Percentiles rank a stretch among this genome's conserved stretches.
Conservation (phyloP, 2,113 vertebrate genomes). For the Clarias magur region DNA sequence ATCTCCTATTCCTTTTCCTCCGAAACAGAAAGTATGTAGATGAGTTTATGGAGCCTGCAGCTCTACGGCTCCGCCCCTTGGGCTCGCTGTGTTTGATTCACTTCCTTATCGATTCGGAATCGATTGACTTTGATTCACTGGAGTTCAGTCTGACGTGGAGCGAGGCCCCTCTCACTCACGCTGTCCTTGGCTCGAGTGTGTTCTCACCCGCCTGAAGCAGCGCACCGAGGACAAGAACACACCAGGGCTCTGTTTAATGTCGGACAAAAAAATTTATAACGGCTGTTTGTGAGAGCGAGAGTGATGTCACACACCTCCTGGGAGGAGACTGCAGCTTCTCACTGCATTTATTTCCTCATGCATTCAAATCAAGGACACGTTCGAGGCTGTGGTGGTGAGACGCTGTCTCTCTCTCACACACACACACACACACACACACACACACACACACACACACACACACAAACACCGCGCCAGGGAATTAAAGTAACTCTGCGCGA, state of each 20-base stretch:
- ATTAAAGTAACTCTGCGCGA: not conserved
- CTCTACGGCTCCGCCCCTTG: not conserved
- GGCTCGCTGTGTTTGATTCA: not conserved
- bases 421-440: not conserved
- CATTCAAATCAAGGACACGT: slow-evolving; percentile 26
- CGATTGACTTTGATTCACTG: not conserved
- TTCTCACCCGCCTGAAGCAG: not conserved
- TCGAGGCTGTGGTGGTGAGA: not conserved
- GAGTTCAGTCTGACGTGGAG: not conserved
- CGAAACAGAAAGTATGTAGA: not conserved
- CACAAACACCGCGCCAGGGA: not conserved
- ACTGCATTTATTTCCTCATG: slow-evolving; percentile 7
- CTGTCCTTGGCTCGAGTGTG: not conserved
- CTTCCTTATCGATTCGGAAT: not conserved
- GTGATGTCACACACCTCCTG: slow-evolving; percentile 13
- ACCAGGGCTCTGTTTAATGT: not conserved
- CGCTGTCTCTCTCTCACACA: not conserved
- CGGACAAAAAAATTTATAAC: not conserved
- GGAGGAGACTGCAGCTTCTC: not conserved
- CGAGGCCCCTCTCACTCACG: not conserved
- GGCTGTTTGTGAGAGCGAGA: not conserved
- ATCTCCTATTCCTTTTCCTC: not conserved
- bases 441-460: slow-evolving; percentile 15
- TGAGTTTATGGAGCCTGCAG: not conserved
- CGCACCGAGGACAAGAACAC: not conserved